Evolutionary conservation across 1,140 invertebrate species (phyloP), one percentile per base, ranked within the genome.

Genomic region (Achroia grisella): DNA sequence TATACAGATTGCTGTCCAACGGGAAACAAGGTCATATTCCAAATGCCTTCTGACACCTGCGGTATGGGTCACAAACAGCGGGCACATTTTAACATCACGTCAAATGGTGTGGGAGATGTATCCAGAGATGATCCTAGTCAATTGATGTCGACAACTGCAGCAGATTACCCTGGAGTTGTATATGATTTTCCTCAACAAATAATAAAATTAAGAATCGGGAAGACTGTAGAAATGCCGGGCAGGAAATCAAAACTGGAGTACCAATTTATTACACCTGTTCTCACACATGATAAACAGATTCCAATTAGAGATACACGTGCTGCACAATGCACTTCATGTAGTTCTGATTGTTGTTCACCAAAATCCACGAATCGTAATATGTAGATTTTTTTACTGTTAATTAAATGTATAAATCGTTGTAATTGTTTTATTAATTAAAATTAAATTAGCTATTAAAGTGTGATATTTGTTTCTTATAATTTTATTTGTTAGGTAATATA

Each of bases 1-100:
- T 78, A 58, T 66, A 44, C 73, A 80, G 75, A 80, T 79, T 83
- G 76, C 76, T 83, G 79, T 49, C 79, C 76, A 14, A 49, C 77
- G 56, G 79, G 79, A 51, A 83, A 83, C 59, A 80, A 76, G 61
- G 68, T 83, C 35, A 51, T 81, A 53, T 83, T 83, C 46, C 71
- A 83, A 76, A 60, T 83, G 48, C 77, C 79, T 10, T 56, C 56
- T 41, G 74, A 79, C 44, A 56, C 65, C 34, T 84, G 80, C 48
- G 66, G 62, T 5, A 53, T 52, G 43, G 62, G 63, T 28, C 80
- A 84, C 50, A 78, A 71, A 37, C 74, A 82, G 46, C 67, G 74
- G 13, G 59, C 73, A 5, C 70, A 82, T 52, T 80, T 77, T 66
- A 79, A 77, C 47, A 65, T 68, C 41, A 70, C 57, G 6, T 74